Percentiles rank a stretch among this genome's conserved stretches.
Conservation (phyloP, 1,140 invertebrate species). For the Diorhabda sublineata region DNA sequence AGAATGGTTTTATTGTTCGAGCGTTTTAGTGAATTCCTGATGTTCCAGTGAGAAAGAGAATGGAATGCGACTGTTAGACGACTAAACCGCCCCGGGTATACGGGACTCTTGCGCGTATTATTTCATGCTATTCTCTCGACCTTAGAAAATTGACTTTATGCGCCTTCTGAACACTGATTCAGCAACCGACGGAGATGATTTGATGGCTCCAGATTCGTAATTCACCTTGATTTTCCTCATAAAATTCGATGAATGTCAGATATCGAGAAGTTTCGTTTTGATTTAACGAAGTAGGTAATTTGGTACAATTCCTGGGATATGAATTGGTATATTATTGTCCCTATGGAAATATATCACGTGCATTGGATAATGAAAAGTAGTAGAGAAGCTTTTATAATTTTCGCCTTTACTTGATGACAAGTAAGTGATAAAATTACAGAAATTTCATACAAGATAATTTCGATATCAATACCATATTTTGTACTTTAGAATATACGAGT, state of each 20-base stretch:
- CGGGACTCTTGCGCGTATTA: slow-evolving; percentile 5
- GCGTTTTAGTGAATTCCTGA: slow-evolving; percentile 23
- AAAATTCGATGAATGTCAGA: slow-evolving; percentile 10
- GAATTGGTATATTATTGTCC: neutral
- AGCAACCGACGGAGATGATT: slow-evolving; percentile 14
- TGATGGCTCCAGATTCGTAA: slow-evolving; percentile 13
- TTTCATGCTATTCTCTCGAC: slow-evolving; percentile 5
- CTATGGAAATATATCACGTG: neutral
- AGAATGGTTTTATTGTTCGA: slow-evolving; percentile 35
- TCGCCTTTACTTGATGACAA: too few species aligned
- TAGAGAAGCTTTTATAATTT: too few species aligned
- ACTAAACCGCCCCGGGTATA: slow-evolving; percentile 10
- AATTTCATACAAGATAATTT: too few species aligned
- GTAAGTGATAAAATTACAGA: too few species aligned
- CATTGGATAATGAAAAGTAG: too few species aligned
- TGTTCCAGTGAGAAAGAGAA: slow-evolving; percentile 1
- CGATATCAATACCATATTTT: too few species aligned
- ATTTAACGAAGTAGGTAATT: slow-evolving; percentile 3
- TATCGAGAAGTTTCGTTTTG: neutral
- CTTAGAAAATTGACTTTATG: slow-evolving; percentile 6
- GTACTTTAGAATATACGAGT: too few species aligned
- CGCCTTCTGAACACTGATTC: slow-evolving; percentile 14
- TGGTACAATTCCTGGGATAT: neutral
- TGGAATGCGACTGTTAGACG: slow-evolving; percentile 18
- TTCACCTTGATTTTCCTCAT: slow-evolving; percentile 13